phyloP scores from a whole-genome alignment of 2,888 invertebrate species.

The Stenolophus ochropezus region DNA sequence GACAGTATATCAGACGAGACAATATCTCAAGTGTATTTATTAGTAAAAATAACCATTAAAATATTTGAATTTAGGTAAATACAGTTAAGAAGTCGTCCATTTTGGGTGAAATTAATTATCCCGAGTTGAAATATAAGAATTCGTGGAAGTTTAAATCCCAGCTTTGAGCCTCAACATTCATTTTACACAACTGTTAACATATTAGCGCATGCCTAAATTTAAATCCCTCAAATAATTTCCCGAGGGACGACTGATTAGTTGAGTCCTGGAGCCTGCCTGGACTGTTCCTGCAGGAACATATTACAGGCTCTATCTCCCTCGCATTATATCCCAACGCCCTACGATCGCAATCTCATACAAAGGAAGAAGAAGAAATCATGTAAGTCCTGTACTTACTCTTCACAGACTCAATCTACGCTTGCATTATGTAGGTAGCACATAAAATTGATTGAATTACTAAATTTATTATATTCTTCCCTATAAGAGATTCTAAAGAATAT shows the following conservation, averaged over 20 bases:
- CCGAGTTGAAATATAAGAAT: neutral
- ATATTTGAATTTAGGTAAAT: no score
- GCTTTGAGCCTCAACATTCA: conserved; percentile 63
- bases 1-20: no score
- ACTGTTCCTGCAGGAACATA: conserved; percentile 65
- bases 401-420: neutral
- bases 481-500: neutral
- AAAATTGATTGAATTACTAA: neutral
- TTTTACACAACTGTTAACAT: conserved; percentile 65
- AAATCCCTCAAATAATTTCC: conserved; percentile 66
- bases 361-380: neutral
- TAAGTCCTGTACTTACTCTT: neutral
- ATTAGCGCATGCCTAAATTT: conserved; percentile 65
- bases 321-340: conserved; percentile 32
- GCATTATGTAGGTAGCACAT: neutral
- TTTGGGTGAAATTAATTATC: neutral
- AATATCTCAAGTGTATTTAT: no score
- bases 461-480: neutral
- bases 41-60: no score
- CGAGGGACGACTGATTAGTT: conserved; percentile 65
- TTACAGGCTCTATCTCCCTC: conserved; percentile 65
- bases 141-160: conserved; percentile 60
- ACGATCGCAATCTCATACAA: conserved; percentile 18
- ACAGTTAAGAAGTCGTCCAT: no score
- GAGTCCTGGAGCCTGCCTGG: conserved; percentile 63